Evolutionary conservation across 2,113 vertebrate species (phyloP), one percentile per base, ranked within the genome.

Genomic region (Falcunculus frontatus): DNA sequence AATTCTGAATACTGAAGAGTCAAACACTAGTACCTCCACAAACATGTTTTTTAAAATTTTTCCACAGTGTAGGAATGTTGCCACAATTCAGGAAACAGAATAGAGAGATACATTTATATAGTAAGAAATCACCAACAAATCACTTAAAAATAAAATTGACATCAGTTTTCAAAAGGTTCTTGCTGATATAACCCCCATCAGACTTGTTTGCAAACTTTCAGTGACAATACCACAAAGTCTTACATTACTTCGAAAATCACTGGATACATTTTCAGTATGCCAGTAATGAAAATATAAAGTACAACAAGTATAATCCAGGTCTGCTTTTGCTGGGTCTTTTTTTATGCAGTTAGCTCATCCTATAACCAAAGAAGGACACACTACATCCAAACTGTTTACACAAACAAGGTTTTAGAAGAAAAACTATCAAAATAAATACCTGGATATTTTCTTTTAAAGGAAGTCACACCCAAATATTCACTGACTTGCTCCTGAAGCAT

Each of bases 401-500:
- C 17, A 63, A 13, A 49, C 13, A 37, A 11, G 13, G 16, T 42
- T 65, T 59, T 49, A 70, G 7, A 87, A 26, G 42, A 78, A 86
- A 84, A 59, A 44, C 4, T 59, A 79, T 13, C 21, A 33, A 94
- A 92, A 92, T 41, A 83, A 90, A 95, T 99, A 99, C 99, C 99
- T 98, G 99, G 99, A 91, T 99, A 99, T 93, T 99, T 99, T 81
- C 99, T 98, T 82, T 99, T 99, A 95, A 99, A 99, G 44, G 99
- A 99, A 16, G 99, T 99, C 89, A 99, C 99, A 62, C 99, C 99
- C 96, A 99, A 97, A 95, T 99, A 99, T 97, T 99, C 99, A 96
- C 99, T 99, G 97, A 99, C 99, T 98, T 99, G 99, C 37, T 99
- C 99, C 91, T 99, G 99, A 84, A 99, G 97, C 99, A 99, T 99